Evolutionary conservation across 2,888 invertebrate species (phyloP), one percentile per base, ranked within the genome.

Genomic region (Agrotis puta): DNA sequence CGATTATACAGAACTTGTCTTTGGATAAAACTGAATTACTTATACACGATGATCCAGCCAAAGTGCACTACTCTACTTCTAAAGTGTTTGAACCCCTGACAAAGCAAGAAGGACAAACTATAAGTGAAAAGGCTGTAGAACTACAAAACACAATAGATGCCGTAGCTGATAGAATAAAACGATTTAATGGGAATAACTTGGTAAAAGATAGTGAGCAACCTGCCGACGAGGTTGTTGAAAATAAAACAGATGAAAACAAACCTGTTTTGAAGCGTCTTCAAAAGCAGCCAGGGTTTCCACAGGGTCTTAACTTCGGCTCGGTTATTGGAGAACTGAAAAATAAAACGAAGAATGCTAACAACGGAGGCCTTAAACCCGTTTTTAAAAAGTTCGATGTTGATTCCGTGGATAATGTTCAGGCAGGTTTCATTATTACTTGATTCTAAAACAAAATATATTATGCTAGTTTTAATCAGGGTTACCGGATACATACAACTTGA

Each of bases 301-400:
- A 87, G 11, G 93, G 93, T 43, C 85, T 95, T 14, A 94, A 94
- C 82, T 96, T 95, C 71, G 95, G 95, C 64, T 95, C 95, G 43
- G 93, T 96, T 24, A 95, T 96, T 67, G 96, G 96, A 51, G 96
- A 96, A 81, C 85, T 96, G 74, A 95, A 94, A 83, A 92, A 89
- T 74, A 95, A 94, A 89, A 95, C 96, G 2, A 92, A 90, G 73
- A 94, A 94, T 75, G 88, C 89, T 11, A 88, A 87, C 71, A 93
- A 91, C 70, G 94, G 93, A 14, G 92, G 92, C 58, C 85, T 95
- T 27, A 95, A 95, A 84, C 95, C 96, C 3, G 95, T 96, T 61
- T 95, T 96, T 83, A 94, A 91, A 88, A 95, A 95, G 82, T 95
- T 95, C 73, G 94, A 94, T 74, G 77, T 88, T 47, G 94, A 93